These are phyloP conservation scores for Bombyx huttoni DNA, from an alignment of 2,888 invertebrate species.

Conservation along the genomic window DNA sequence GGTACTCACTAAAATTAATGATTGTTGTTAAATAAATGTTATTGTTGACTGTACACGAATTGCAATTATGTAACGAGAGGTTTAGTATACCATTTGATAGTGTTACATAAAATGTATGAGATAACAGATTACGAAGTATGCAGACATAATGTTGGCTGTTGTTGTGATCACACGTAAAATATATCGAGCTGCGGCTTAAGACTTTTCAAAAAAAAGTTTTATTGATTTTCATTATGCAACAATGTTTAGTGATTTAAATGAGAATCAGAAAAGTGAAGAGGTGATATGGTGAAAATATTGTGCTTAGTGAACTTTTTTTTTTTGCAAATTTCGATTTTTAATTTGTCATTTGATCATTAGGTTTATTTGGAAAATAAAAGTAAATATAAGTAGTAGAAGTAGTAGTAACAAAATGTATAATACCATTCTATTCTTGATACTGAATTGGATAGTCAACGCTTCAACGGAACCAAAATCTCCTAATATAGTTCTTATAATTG, in stretches of 20 bases:
- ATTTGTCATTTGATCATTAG: no score
- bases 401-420: neutral
- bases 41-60: neutral
- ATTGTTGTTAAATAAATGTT: neutral
- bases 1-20: no score
- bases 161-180: neutral
- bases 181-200: neutral
- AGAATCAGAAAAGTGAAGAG: no score
- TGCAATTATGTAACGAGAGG: neutral
- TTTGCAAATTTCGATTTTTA: no score
- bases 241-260: no score
- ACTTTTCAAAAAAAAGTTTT: neutral
- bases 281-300: no score
- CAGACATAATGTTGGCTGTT: neutral
- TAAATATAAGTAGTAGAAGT: neutral
- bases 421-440: neutral
- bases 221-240: neutral
- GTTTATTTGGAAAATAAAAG: neutral
- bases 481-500: conserved; percentile 83
- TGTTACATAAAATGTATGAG: neutral
- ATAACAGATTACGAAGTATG: neutral
- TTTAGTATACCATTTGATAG: neutral
- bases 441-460: neutral
- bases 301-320: no score
- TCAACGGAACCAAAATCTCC: conserved; percentile 20